Base-by-base conservation (phyloP, 1,140 invertebrate genomes). In the Micrasema longulum region DNA sequence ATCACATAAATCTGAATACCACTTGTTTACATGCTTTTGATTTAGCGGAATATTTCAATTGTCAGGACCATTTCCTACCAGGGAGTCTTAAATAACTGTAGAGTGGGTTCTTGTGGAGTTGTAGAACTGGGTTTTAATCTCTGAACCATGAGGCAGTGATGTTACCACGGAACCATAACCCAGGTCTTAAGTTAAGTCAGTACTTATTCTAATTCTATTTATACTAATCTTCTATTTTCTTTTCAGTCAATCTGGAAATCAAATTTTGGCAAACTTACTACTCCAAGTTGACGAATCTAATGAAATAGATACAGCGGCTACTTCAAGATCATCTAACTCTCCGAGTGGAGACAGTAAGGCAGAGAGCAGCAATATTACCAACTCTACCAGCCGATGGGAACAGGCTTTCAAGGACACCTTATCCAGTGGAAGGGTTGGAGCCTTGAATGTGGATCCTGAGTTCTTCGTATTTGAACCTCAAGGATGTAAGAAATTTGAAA, bases 391-490 rank as follows among this genome's bases (percentile, higher is more conserved):
- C 11, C 83, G 81, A 22, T 88, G 91, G 76, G 82, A 89, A 77
- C 78, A 84, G 14, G 87, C 86, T 0, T 80, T 96, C 3, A 84
- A 88, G 74, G 89, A 93, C 62, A 90, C 91, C 6, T 83, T 96
- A 11, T 81, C 86, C 4, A 87, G 80, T 1, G 94, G 94, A 16
- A 88, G 84, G 77, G 89, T 95, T 14, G 95, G 94, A 0, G 89
- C 90, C 26, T 81, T 96, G 1, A 89, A 87, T 9, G 88, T 96
- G 0, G 94, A 97, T 83, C 91, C 92, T 0, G 87, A 89, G 66
- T 93, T 91, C 79, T 81, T 93, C 52, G 85, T 91, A 16, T 88
- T 94, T 76, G 87, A 90, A 78, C 87, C 90, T 2, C 85, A 87
- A 60, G 86, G 86, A 76, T 82, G 89, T 91, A 77, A 87, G 88